These are phyloP conservation scores for Hephaestus fuliginosus DNA, from an alignment of 2,797 vertebrate species.

Conservation along the genomic window DNA sequence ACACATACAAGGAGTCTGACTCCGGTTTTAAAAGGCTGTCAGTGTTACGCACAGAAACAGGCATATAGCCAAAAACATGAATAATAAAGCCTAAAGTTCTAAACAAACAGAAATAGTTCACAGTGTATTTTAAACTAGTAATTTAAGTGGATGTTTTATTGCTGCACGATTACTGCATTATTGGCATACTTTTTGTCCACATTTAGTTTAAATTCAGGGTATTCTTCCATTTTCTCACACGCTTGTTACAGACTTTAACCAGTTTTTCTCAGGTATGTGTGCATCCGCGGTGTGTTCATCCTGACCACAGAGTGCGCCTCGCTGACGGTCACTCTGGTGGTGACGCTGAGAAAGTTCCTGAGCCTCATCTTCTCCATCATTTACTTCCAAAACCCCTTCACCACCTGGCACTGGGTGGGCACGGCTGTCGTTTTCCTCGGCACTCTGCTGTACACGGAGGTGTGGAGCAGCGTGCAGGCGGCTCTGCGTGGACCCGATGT, in stretches of 20 bases:
- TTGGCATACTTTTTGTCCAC: not conserved
- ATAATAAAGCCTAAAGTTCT: no score
- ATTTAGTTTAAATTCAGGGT: not conserved
- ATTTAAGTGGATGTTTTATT: no score
- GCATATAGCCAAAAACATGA: no score
- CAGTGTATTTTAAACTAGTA: no score
- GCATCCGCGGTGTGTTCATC: slow-evolving; percentile 95
- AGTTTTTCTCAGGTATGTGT: slow-evolving; percentile 90
- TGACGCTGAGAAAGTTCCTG: slow-evolving; percentile 96
- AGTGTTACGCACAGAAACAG: no score
- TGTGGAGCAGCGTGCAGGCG: slow-evolving; percentile 84
- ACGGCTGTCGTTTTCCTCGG: slow-evolving; percentile 92
- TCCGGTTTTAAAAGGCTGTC: no score
- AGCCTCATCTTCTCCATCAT: slow-evolving; percentile 98
- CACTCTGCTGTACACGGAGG: slow-evolving; percentile 95
- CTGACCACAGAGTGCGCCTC: slow-evolving; percentile 97
- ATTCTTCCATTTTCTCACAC: not conserved
- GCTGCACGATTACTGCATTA: no score
- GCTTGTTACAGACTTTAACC: slow-evolving; percentile 68
- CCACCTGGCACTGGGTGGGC: slow-evolving; percentile 95
- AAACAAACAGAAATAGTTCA: no score
- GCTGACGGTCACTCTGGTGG: slow-evolving; percentile 95
- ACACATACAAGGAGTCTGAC: no score
- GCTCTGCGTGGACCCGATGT: slow-evolving; percentile 56
- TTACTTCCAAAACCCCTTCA: slow-evolving; percentile 97